These are phyloP conservation scores for Muraenolepis orangiensis DNA, from an alignment of 2,797 vertebrate genomes.

Conservation along the genomic window DNA sequence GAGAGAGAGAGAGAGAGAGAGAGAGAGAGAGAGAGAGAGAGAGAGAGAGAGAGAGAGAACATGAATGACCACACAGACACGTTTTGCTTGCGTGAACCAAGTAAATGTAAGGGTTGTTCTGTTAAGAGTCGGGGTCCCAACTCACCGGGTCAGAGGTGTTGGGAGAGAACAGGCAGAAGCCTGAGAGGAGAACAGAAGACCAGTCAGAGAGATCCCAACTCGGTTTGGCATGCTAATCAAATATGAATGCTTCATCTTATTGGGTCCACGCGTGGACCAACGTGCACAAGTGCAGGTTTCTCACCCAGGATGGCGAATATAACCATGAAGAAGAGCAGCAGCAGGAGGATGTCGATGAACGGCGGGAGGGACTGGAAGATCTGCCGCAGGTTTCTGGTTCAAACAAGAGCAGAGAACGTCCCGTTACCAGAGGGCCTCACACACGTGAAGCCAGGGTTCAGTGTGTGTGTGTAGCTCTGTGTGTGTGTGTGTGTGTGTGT, in stretches of 20 bases:
- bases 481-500: too few species aligned
- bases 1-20: constrained; percentile 16
- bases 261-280: background rate
- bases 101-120: constrained; percentile 17
- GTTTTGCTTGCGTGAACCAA: constrained; percentile 9
- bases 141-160: constrained; percentile 89
- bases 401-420: constrained; percentile 35
- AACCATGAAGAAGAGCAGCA: constrained; percentile 98
- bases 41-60: constrained; percentile 1
- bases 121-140: constrained; percentile 23
- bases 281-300: constrained; percentile 27
- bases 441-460: too few species aligned
- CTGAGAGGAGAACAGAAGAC: constrained; percentile 56
- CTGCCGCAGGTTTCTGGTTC: constrained; percentile 90
- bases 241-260: background rate
- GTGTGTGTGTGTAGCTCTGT: too few species aligned
- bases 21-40: constrained; percentile 19
- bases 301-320: constrained; percentile 96
- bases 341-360: constrained; percentile 96
- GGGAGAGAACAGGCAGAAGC: constrained; percentile 94
- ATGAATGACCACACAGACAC: too few species aligned
- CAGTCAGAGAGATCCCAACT: background rate
- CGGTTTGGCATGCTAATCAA: background rate
- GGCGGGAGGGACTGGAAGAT: constrained; percentile 98
- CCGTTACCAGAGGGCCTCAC: background rate